Evolutionary conservation across 2,888 invertebrate genomes (phyloP).

Genomic region (Platycnemis pennipes): DNA sequence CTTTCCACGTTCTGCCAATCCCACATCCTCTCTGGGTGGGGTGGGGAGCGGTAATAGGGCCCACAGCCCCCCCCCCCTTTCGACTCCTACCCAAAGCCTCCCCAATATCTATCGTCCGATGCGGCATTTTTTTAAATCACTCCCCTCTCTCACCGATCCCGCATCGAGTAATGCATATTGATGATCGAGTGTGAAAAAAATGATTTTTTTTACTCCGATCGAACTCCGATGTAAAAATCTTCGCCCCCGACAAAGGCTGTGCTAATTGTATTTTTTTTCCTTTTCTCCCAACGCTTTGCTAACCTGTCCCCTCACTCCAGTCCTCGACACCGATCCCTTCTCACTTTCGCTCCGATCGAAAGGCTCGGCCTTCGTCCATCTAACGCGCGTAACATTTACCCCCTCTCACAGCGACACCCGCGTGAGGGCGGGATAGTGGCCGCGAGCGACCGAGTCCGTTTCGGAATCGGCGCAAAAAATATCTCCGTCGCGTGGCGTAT

Average conservation of each 20-base stretch:
- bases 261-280: not conserved
- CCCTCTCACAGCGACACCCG: not conserved
- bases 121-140: not conserved
- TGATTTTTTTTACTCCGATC: not conserved
- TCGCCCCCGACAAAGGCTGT: not conserved
- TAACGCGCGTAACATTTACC: not conserved
- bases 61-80: not conserved
- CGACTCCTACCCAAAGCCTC: not conserved
- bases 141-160: not conserved
- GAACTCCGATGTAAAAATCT: slow-evolving; percentile 3
- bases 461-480: not conserved
- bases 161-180: not conserved
- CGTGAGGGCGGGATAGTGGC: not conserved
- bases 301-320: not conserved
- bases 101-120: not conserved
- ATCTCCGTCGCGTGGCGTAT: not conserved
- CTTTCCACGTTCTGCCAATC: not conserved
- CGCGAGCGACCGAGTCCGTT: not conserved
- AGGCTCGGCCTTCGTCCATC: not conserved
- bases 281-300: not conserved
- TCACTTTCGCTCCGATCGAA: not conserved
- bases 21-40: not conserved
- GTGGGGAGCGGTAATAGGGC: not conserved
- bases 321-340: not conserved
- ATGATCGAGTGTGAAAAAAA: not conserved